Conservation (phyloP, 2,113 vertebrate genomes). For the Paradisaea rubra region DNA sequence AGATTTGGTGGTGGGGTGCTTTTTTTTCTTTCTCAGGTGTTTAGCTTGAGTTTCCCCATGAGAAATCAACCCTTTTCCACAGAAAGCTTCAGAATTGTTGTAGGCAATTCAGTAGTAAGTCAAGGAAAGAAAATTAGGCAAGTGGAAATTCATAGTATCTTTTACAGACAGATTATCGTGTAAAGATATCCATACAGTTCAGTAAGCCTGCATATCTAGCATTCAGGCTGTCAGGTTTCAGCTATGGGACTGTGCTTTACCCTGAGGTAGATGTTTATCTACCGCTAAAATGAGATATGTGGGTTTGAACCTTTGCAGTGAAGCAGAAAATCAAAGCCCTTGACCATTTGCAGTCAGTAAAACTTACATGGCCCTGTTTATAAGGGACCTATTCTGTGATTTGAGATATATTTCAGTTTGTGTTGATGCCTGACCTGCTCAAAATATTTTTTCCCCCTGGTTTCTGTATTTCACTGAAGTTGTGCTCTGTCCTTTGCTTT, state of each 20-base stretch:
- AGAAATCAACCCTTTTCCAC: neutral
- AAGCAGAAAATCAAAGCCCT: neutral
- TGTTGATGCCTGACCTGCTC: neutral
- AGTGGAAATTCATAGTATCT: neutral
- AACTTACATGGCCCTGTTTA: neutral
- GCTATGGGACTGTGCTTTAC: neutral
- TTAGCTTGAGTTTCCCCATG: neutral
- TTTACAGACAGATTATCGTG: neutral
- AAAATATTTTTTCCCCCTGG: neutral
- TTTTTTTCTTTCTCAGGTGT: neutral
- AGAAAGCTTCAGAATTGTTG: neutral
- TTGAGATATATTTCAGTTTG: neutral
- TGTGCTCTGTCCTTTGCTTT: neutral
- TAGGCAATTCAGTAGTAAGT: neutral
- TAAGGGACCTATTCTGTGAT: neutral
- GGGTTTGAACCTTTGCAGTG: neutral
- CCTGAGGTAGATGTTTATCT: neutral
- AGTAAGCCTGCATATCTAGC: neutral
- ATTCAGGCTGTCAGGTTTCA: neutral
- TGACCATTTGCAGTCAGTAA: neutral
- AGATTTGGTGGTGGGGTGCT: fast-evolving
- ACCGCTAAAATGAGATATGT: neutral
- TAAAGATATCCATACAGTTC: neutral
- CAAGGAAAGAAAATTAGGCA: neutral
- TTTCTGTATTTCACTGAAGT: neutral